Evolutionary conservation across 2,797 vertebrate genomes (phyloP).

Genomic region (Ispidina lecontei): DNA sequence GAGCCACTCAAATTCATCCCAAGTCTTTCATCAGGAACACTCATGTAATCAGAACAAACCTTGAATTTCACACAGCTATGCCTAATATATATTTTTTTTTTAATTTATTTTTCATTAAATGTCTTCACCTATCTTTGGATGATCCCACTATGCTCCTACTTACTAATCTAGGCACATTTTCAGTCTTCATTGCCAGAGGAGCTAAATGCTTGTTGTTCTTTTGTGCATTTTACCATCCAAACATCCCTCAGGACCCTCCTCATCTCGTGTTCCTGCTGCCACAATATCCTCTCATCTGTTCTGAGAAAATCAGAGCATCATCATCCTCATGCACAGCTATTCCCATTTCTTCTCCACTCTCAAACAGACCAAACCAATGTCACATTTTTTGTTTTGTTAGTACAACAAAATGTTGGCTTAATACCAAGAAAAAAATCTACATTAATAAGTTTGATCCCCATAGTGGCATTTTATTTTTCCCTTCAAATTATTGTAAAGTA

Average conservation of each 20-base stretch:
- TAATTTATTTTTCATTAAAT: neutral
- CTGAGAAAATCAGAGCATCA: neutral
- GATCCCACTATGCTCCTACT: neutral
- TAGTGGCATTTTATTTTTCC: neutral
- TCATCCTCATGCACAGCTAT: neutral
- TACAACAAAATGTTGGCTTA: neutral
- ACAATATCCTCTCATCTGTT: neutral
- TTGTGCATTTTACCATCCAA: neutral
- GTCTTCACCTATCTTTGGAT: neutral
- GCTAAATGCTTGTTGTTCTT: neutral
- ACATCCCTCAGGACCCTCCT: neutral
- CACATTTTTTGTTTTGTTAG: accelerated
- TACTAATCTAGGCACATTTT: neutral
- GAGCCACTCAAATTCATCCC: neutral
- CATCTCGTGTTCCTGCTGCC: neutral
- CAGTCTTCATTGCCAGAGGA: neutral
- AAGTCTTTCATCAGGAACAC: neutral
- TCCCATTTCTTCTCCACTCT: neutral
- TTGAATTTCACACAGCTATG: neutral
- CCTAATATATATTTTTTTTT: neutral
- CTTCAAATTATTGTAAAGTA: neutral
- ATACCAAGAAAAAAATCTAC: neutral
- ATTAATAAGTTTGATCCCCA: neutral
- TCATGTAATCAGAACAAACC: neutral
- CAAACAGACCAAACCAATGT: neutral